Base-by-base conservation (phyloP, 35 echinoderm and acorn worm species). In the Heliocidaris erythrogramma region DNA sequence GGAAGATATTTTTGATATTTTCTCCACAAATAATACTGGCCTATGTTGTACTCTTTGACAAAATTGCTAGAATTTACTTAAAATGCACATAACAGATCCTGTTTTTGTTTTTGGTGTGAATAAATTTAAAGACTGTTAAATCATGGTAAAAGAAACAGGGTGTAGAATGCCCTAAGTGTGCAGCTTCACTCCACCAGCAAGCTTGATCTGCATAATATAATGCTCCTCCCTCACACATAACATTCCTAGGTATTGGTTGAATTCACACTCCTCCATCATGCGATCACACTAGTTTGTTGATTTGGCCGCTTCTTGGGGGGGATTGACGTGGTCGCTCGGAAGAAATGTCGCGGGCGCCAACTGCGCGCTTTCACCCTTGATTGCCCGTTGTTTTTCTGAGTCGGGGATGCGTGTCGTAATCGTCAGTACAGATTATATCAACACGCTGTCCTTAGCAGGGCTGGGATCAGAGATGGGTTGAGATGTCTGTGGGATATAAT, bases 311-410 rank as follows among this genome's bases (percentile, higher is more conserved):
- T 78, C 17, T 27, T 21, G 21, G 17, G 65, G 65, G 65, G 65
- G 65, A 78, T 24, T 78, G 65, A 78, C 65, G 65, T 78, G 65
- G 21, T 78, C 5, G 24, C 65, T 27, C 65, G 65, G 65, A n/a
- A 78, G 65, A 78, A 78, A 78, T 27, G 65, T 78, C 27, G 65
- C 65, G 27, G 65, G 87, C 87, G 87, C 31, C 47, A 32, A 48
- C 47, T 47, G 87, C 87, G 87, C 87, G 87, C 87, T 89, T 89
- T 89, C 87, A 89, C 87, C 87, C 87, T 48, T 89, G 87, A 89
- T 48, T 89, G 31, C 87, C 47, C 9, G 87, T 89, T 32, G 47
- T 89, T 89, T 89, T 89, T 47, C 87, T 48, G 47, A 89, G 47
- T 32, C 87, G 47, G 4, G 87, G 31, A 89, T 89, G 87, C 87